A percentile compares a stretch with the other conserved stretches of the same genome.
These are phyloP conservation scores for Eilema caniola DNA, from an alignment of 2,888 invertebrate species.

Conservation along the genomic window DNA sequence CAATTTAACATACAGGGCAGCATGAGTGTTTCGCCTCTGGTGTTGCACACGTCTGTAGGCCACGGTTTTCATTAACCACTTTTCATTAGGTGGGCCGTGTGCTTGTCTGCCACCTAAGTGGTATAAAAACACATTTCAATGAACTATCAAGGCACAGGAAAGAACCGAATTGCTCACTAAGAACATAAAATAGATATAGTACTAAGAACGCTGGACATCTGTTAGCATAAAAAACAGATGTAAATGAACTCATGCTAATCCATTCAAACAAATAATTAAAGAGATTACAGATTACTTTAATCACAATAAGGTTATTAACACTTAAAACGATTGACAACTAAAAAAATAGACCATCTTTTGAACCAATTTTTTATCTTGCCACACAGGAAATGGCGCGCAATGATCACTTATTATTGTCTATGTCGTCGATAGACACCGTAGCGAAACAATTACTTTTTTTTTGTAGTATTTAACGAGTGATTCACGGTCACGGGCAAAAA, in stretches of 20 bases:
- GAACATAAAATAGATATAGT: too few species aligned
- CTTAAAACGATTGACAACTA: background rate
- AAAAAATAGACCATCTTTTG: background rate
- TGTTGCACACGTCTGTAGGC: too few species aligned
- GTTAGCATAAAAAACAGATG: background rate
- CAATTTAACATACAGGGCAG: too few species aligned
- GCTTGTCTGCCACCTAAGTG: too few species aligned
- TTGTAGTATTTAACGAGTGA: conserved; percentile 35
- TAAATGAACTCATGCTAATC: background rate
- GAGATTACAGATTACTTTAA: background rate
- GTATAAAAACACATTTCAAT: too few species aligned
- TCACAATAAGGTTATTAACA: background rate
- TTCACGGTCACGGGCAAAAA: conserved; percentile 45
- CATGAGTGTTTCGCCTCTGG: too few species aligned
- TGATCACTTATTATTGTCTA: conserved; percentile 20
- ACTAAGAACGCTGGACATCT: too few species aligned
- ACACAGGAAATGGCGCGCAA: conserved; percentile 30
- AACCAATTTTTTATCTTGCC: background rate
- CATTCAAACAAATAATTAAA: background rate
- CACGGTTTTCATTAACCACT: too few species aligned
- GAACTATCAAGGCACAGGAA: too few species aligned
- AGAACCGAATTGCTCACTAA: too few species aligned
- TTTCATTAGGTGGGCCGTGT: too few species aligned
- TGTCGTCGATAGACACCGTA: conserved; percentile 29
- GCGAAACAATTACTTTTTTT: conserved; percentile 39